Evolutionary conservation across 2,888 invertebrate genomes (phyloP), one percentile per base, ranked within the genome.

Genomic region (Stomorhina lunata): DNA sequence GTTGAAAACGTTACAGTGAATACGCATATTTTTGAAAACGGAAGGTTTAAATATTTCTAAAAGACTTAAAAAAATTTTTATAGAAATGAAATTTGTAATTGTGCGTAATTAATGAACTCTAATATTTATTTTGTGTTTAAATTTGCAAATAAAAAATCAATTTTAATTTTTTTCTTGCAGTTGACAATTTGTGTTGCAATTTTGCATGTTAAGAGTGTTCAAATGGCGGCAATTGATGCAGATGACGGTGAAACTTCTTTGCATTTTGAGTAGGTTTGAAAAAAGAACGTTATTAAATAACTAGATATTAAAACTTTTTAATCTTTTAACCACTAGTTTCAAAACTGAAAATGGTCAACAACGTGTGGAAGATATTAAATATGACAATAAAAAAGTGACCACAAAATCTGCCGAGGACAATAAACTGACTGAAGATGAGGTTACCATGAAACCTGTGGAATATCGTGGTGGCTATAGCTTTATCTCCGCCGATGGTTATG

Each of bases 401-500:
- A n/a, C 9, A 32, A 55, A 55, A 6, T 25, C 25, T 0, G 4
- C 15, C 9, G 17, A 45, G 9, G 27, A 55, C 45, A 4, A 1
- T 0, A 37, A 55, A 4, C 43, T 25, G 7, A 0, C 43, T n/a
- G 45, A 61, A 2, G 73, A 59, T 3, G 25, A 68, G 3, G 72
- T 80, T 0, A 84, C 84, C 0, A 84, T 45, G 10, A 88, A 81
- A 66, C 87, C 85, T 3, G 87, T 86, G 78, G 89, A 89, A 55
- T 87, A 85, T 79, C 86, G 85, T 7, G 92, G 88, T 84, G 92
- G 90, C 20, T 93, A 92, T 85, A 92, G 92, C 63, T 93, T 92
- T 84, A 90, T 92, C 48, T 92, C 92, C 1, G 91, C 92, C 25
- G 93, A 93, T 88, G 93, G 93, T 20, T 90, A 91, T 76, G 91